Evolutionary conservation across 2,113 vertebrate genomes (phyloP).

Genomic region (Dendropsophus ebraccatus): DNA sequence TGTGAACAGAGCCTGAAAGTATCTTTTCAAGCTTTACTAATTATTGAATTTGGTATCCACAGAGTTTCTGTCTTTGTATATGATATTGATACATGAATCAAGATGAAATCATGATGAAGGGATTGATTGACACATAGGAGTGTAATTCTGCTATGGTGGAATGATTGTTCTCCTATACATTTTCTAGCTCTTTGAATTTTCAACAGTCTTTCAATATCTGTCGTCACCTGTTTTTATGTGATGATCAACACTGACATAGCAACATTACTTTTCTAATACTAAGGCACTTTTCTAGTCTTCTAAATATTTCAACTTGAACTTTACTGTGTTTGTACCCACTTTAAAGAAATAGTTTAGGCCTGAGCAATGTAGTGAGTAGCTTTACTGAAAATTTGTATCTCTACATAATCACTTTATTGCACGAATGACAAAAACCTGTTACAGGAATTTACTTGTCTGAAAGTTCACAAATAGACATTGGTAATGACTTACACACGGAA

Average conservation of each 20-base stretch:
- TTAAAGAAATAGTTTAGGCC: slow-evolving; percentile 24
- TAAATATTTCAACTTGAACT: neutral
- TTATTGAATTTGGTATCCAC: neutral
- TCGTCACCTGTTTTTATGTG: slow-evolving; percentile 18
- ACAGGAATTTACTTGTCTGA: neutral
- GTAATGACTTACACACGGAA: neutral
- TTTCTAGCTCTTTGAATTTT: slow-evolving; percentile 8
- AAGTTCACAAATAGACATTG: neutral
- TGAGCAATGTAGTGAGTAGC: slow-evolving; percentile 18
- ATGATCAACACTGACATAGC: slow-evolving; percentile 4
- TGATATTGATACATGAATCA: neutral
- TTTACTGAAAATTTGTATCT: slow-evolving; percentile 20
- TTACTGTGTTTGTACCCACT: neutral
- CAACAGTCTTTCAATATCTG: neutral
- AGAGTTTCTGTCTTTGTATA: neutral
- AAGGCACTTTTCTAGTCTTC: slow-evolving; percentile 1
- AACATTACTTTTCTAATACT: slow-evolving; percentile 14
- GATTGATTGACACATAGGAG: neutral
- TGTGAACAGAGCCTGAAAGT: no score
- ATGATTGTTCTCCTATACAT: neutral
- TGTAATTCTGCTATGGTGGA: neutral
- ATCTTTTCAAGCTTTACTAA: neutral
- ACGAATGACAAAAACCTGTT: slow-evolving; percentile 18
- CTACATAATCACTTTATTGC: slow-evolving; percentile 33
- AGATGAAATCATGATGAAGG: neutral